A percentile compares a stretch with the other conserved stretches of the same genome.
These are phyloP conservation scores for Darevskia mixta DNA, from an alignment of 2,797 vertebrate species.

Conservation along the genomic window DNA sequence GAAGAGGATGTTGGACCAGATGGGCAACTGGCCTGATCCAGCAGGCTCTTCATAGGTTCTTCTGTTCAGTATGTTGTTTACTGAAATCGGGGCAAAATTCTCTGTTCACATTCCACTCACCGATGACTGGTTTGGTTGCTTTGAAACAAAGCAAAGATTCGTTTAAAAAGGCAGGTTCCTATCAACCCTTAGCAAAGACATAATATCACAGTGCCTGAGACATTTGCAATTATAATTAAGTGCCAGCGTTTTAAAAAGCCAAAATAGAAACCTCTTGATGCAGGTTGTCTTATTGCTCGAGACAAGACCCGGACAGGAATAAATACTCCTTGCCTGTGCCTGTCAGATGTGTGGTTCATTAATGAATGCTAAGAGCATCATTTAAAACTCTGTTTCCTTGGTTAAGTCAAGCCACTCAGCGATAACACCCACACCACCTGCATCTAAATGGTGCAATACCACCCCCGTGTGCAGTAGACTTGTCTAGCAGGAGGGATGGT, in stretches of 20 bases:
- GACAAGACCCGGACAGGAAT: conserved; percentile 70
- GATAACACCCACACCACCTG: accelerated
- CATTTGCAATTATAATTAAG: conserved; percentile 35
- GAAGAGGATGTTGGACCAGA: no score
- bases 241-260: conserved; percentile 42
- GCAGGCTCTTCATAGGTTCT: no score
- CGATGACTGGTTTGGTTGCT: conserved; percentile 8
- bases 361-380: conserved; percentile 51
- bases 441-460: conserved; percentile 71
- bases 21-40: no score
- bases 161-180: not conserved
- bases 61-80: no score
- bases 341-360: conserved; percentile 62
- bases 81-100: not conserved
- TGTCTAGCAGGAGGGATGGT: conserved; percentile 62
- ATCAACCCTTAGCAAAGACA: conserved; percentile 23
- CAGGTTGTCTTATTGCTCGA: conserved; percentile 70
- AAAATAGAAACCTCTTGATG: conserved; percentile 67
- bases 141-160: not conserved
- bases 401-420: not conserved
- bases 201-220: conserved; percentile 16
- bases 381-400: not conserved
- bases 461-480: conserved; percentile 78
- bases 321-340: conserved; percentile 67
- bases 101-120: conserved; percentile 12